Base-by-base conservation (phyloP, 1,140 invertebrate species). In the Coptotermes formosanus region DNA sequence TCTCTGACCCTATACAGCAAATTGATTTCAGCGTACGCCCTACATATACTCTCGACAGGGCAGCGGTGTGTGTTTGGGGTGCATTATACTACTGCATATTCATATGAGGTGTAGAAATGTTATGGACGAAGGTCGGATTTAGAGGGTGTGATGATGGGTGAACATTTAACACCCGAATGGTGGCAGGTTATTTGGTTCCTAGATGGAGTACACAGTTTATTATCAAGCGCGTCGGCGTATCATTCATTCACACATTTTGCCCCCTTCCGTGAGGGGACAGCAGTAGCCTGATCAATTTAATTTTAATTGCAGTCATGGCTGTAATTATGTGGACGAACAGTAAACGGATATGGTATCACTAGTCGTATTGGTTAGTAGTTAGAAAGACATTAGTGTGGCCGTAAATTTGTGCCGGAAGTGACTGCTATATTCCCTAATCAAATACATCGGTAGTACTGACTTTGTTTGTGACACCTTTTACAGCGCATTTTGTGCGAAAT, bases 151-250 rank as follows among this genome's bases (percentile, higher is more conserved):
- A 75, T 75, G 64, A 75, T 75, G 64, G 64, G 64, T 9, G 64
- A n/a, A 75, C 64, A 75, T 75, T 75, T 75, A 75, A 75, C 64
- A 75, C 64, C 25, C 64, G n/a, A 75, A 75, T 75, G 64, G 11
- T 1, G 64, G 64, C 14, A 75, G 8, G n/a, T 9, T 75, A 75
- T 75, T 75, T 12, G 64, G 25, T n/a, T 30, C 3, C 25, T 75
- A 30, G 25, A 30, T 30, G 64, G 25, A n/a, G 25, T 75, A 75
- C n/a, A 75, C 64, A 75, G 64, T n/a, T 75, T 25, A 75, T 75
- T 75, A 75, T n/a, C 7, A n/a, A 75, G 9, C 64, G 3, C 64
- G n/a, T 75, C 25, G 11, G 7, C n/a, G 9, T 75, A 30, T 75
- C 64, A 75, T 75, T 75, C 64, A 75, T 75, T 75, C 64, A 75